Conservation (phyloP, 2,113 vertebrate species). For the Centrocercus urophasianus region DNA sequence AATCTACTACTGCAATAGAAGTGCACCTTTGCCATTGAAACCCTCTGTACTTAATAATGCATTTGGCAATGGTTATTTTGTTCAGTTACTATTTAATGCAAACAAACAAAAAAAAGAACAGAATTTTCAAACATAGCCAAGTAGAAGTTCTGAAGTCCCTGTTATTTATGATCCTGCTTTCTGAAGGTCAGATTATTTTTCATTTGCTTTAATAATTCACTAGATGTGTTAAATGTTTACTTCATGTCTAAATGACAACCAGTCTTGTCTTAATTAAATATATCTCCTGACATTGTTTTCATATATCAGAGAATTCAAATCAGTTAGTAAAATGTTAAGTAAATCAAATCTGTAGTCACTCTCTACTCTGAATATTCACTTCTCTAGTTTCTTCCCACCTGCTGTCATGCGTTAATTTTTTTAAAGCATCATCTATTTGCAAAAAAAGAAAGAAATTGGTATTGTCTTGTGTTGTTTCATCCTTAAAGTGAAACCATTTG, state of each 20-base stretch:
- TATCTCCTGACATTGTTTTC: slow-evolving; percentile 73
- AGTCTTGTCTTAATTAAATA: slow-evolving; percentile 78
- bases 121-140: not conserved
- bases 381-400: slow-evolving; percentile 88
- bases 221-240: slow-evolving; percentile 68
- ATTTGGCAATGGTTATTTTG: slow-evolving; percentile 28
- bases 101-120: not conserved
- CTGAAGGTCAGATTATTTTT: slow-evolving; percentile 63
- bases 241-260: slow-evolving; percentile 59
- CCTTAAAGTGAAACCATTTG: slow-evolving; percentile 94
- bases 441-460: slow-evolving; percentile 84
- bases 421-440: slow-evolving; percentile 88
- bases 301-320: slow-evolving; percentile 83
- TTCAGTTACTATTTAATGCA: slow-evolving; percentile 31
- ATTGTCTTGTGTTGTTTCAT: slow-evolving; percentile 93
- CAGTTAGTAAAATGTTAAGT: slow-evolving; percentile 87
- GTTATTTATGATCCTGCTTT: slow-evolving; percentile 31
- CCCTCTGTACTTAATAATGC: slow-evolving; percentile 25
- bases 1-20: slow-evolving; percentile 22
- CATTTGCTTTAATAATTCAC: slow-evolving; percentile 59
- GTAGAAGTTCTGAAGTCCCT: not conserved
- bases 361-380: slow-evolving; percentile 86
- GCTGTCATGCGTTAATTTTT: slow-evolving; percentile 93
- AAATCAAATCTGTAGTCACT: slow-evolving; percentile 83
- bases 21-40: not conserved